Evolutionary conservation across 2,888 invertebrate species (phyloP), one percentile per base, ranked within the genome.

Genomic region (Lapara coniferarum): DNA sequence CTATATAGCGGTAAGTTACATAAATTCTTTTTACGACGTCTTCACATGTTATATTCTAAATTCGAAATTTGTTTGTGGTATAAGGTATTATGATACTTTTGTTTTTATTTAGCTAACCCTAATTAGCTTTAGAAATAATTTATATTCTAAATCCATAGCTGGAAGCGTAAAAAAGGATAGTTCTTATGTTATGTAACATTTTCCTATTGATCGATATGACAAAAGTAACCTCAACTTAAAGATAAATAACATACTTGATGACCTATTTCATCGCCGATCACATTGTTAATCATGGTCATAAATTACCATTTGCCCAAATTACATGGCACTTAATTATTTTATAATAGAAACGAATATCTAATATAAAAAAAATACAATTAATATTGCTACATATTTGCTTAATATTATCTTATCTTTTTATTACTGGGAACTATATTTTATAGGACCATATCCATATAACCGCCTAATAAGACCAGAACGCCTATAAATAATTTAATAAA

Each of bases 161-260:
- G n/a, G 16, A 52, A 14, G 16, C 10, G 12, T 51, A 57, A 16
- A 12, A 30, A 44, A 14, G 55, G 51, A 52, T 44, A 25, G 14
- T 70, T 68, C 77, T 79, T 70, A 69, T 74, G 86, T 89, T 89
- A 89, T 89, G 89, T 89, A 89, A 89, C 86, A 79, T 70, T 72
- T 74, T 68, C 14, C 72, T 77, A 88, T 86, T 82, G 82, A 84
- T 85, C 80, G 75, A 71, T 81, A 74, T 72, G 63, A 74, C 66
- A 73, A 75, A 77, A 71, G 71, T 82, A 86, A 85, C 84, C 85
- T 78, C 76, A 78, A 71, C 70, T 49, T 49, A 46, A 49, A 63
- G 46, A 49, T 49, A 63, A 63, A 49, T 63, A 63, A 12, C 63
- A n/a, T 59, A 10, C n/a, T 46, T 16, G 0, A 25, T 56, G 59